A percentile compares a stretch with the other conserved stretches of the same genome.
phyloP scores from a whole-genome alignment of 2,888 invertebrate genomes.

The Hoplodrina ambigua region DNA sequence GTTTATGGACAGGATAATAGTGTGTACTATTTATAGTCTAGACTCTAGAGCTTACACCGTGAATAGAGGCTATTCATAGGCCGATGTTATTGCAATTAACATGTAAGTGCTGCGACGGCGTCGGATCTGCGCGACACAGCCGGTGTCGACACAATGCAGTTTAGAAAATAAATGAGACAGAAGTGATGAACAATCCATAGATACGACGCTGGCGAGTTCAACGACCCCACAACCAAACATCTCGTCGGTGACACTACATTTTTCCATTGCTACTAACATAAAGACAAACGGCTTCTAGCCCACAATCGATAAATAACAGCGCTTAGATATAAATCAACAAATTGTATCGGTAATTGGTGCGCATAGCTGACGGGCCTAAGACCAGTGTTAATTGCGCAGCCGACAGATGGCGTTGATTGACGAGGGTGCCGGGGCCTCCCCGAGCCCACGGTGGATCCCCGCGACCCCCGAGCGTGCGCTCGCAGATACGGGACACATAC shows the following conservation, averaged over 20 bases:
- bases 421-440: constrained; percentile 51
- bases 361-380: constrained; percentile 33
- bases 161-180: neutral
- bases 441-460: constrained; percentile 2
- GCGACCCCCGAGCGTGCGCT: constrained; percentile 15
- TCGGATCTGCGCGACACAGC: neutral
- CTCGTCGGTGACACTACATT: neutral
- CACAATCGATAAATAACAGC: constrained; percentile 45
- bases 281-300: constrained; percentile 18
- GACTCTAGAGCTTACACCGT: constrained; percentile 9
- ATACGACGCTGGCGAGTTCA: no score
- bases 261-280: neutral
- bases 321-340: constrained; percentile 55
- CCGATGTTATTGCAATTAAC: constrained; percentile 3
- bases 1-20: constrained; percentile 10
- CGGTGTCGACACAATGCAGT: neutral
- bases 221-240: neutral
- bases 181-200: no score
- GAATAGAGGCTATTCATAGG: constrained; percentile 12
- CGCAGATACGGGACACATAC: neutral
- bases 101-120: neutral
- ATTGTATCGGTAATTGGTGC: constrained; percentile 51
- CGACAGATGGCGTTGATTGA: constrained; percentile 66
- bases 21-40: constrained; percentile 37
- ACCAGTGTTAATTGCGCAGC: constrained; percentile 60